phyloP scores from a whole-genome alignment of 2,113 vertebrate species.

The Bufo bufo region DNA sequence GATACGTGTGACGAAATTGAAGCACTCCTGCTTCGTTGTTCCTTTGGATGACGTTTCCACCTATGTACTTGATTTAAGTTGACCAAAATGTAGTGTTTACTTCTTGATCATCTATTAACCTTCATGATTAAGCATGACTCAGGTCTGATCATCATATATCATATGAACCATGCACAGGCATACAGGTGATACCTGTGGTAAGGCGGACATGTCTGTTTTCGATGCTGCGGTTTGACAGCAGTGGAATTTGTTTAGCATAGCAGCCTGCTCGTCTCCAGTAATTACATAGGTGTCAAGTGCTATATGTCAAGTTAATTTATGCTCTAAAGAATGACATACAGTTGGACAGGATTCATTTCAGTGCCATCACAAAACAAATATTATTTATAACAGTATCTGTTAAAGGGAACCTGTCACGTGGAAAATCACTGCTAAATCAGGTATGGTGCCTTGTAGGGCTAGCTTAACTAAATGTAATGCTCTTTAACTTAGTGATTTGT shows the following conservation, averaged over 20 bases:
- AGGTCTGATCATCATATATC: neutral
- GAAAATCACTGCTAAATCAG: no score
- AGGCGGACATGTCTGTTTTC: neutral
- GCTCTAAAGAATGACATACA: neutral
- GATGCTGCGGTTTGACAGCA: neutral
- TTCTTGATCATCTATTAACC: neutral
- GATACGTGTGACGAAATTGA: no score
- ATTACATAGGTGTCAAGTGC: constrained; percentile 27
- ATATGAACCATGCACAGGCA: neutral
- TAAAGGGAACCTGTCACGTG: no score
- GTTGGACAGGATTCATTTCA: neutral
- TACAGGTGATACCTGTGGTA: constrained; percentile 11
- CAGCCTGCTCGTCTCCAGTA: constrained; percentile 10
- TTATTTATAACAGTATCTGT: neutral
- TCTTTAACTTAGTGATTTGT: no score
- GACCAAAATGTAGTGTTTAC: neutral
- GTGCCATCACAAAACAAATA: neutral
- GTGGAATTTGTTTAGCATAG: constrained; percentile 22
- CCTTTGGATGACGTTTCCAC: no score
- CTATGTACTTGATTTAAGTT: no score
- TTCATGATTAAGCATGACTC: neutral
- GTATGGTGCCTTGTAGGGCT: no score
- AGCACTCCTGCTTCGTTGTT: no score
- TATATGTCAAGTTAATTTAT: neutral
- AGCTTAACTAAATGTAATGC: no score